These are phyloP conservation scores for Erinaceus europaeus DNA, from an alignment of 2,113 vertebrate species.

Conservation along the genomic window DNA sequence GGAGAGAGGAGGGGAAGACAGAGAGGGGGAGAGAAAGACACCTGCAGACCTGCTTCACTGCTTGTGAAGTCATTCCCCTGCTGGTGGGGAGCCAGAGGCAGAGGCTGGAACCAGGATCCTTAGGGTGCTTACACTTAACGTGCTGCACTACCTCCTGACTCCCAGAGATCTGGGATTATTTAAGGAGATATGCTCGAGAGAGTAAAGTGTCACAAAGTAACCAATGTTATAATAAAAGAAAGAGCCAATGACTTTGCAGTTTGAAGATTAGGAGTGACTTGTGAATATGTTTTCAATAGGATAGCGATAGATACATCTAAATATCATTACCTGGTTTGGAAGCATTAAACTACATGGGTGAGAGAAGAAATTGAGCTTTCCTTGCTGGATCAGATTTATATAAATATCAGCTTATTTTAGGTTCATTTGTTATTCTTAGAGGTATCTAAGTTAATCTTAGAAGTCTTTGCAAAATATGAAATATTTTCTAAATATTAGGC, in stretches of 20 bases:
- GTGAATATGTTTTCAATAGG: not conserved
- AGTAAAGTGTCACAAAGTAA: not conserved
- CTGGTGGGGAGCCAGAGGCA: too few relatives aligned
- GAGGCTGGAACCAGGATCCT: too few relatives aligned
- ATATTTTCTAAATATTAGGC: not conserved
- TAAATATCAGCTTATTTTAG: not conserved
- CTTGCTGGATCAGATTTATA: constrained; percentile 13
- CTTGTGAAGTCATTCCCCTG: too few relatives aligned
- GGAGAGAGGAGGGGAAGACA: too few relatives aligned
- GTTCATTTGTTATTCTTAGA: not conserved
- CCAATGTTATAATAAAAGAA: not conserved
- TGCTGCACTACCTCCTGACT: too few relatives aligned
- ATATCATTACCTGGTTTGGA: not conserved
- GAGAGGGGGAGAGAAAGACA: too few relatives aligned
- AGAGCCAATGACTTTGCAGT: not conserved
- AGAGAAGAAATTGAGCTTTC: not conserved
- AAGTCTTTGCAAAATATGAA: not conserved
- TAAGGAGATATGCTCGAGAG: not conserved
- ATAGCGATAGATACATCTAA: not conserved
- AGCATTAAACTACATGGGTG: not conserved
- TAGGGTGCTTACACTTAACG: too few relatives aligned
- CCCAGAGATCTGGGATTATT: too few relatives aligned
- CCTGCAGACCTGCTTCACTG: too few relatives aligned
- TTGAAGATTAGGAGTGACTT: not conserved
- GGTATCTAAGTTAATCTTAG: not conserved